phyloP scores from a whole-genome alignment of 2,113 vertebrate genomes.

The Bos taurus region ARS-UCD2.0 NC_037351.1:27153501-27154000 shows the following conservation, averaged over 20 bases:
- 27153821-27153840: background rate
- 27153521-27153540: background rate
- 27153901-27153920: background rate
- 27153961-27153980: background rate
- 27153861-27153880: background rate
- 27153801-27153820: background rate
- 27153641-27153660: background rate
- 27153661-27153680: background rate
- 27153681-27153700: background rate
- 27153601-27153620: background rate
- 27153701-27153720: background rate
- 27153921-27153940: background rate
- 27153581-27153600: background rate
- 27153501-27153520: background rate
- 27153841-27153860: background rate
- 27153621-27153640: background rate
- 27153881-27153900: background rate
- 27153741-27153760: background rate
- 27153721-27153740: background rate
- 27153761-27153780: background rate
- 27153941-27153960: background rate
- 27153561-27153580: background rate
- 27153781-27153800: background rate
- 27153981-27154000: background rate
- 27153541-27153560: background rate